These are phyloP conservation scores for Gila robusta DNA, from an alignment of 2,797 vertebrate genomes.

Conservation along the genomic window DNA sequence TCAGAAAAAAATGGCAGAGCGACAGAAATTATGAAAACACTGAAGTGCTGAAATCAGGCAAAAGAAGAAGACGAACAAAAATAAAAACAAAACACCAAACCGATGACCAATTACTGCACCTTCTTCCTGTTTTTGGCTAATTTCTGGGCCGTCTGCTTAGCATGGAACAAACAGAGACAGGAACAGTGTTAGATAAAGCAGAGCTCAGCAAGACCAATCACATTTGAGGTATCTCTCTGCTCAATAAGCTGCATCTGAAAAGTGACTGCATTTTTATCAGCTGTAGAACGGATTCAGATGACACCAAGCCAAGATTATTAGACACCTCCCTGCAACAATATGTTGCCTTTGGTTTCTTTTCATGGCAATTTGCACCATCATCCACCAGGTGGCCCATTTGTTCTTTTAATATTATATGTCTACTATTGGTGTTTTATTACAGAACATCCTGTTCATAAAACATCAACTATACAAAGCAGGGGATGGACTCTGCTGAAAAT, in stretches of 20 bases:
- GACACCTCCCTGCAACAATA: conserved; percentile 18
- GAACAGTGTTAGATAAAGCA: conserved; percentile 86
- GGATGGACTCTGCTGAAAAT: conserved; percentile 30
- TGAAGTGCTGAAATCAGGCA: conserved; percentile 62
- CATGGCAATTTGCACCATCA: not conserved
- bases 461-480: conserved; percentile 19
- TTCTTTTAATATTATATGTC: conserved; percentile 20
- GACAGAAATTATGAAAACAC: conserved; percentile 67
- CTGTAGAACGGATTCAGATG: not conserved
- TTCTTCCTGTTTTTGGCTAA: conserved; percentile 98
- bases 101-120: conserved; percentile 87
- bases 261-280: not conserved
- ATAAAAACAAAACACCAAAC: conserved; percentile 62
- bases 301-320: conserved; percentile 35
- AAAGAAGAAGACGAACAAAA: conserved; percentile 69
- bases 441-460: conserved; percentile 17
- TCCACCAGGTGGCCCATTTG: conserved; percentile 65
- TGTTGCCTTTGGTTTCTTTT: not conserved
- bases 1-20: conserved; percentile 80
- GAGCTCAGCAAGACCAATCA: conserved; percentile 49
- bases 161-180: conserved; percentile 93
- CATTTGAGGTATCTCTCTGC: conserved; percentile 17
- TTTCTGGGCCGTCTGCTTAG: conserved; percentile 98
- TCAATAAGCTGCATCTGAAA: not conserved
- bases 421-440: conserved; percentile 13